Evolutionary conservation across 2,888 invertebrate genomes (phyloP).

Genomic region (Brachypalpus laphriformis): DNA sequence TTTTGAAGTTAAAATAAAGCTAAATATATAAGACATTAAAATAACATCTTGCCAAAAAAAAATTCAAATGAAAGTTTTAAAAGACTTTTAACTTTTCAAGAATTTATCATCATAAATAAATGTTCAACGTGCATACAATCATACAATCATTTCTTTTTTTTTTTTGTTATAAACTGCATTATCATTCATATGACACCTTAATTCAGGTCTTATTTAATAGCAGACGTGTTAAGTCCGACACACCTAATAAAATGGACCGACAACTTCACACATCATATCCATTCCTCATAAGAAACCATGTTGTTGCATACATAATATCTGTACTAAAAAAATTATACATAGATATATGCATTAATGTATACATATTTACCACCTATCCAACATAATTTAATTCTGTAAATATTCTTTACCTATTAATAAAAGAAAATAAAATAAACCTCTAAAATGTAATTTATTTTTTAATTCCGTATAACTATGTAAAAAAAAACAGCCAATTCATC

Average conservation of each 20-base stretch:
- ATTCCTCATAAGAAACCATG: conserved; percentile 3
- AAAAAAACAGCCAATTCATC: conserved; percentile 33
- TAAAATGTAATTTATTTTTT: neutral
- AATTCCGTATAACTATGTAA: neutral
- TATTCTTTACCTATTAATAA: neutral
- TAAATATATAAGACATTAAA: no score
- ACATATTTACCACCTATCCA: neutral
- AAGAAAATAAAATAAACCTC: neutral
- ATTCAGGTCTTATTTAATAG: neutral
- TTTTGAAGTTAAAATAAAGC: no score
- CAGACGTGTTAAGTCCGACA: neutral
- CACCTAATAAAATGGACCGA: neutral
- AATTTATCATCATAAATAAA: neutral
- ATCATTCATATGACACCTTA: no score
- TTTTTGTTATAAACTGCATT: no score
- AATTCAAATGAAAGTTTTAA: neutral
- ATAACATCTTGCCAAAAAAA: neutral
- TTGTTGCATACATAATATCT: conserved; percentile 12
- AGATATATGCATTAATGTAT: neutral
- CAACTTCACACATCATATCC: conserved; percentile 9
- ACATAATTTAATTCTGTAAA: neutral
- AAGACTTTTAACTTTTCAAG: neutral
- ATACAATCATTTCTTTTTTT: neutral
- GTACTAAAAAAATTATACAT: neutral
- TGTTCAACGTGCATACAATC: conserved; percentile 20